Evolutionary conservation across 2,113 vertebrate species (phyloP), one percentile per base, ranked within the genome.

Genomic region (Ammodytes dubius): DNA sequence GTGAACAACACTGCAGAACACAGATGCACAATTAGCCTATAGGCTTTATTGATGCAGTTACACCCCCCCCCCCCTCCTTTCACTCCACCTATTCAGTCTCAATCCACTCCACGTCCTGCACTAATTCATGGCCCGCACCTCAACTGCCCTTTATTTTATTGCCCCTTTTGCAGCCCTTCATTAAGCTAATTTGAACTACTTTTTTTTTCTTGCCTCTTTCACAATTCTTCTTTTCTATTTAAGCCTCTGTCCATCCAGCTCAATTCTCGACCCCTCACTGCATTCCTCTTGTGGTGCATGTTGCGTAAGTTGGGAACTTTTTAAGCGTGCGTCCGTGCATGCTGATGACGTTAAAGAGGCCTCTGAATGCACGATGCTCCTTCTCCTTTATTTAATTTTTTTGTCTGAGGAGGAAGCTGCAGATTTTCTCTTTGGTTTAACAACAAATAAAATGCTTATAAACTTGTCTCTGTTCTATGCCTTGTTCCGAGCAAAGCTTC

Each of bases 101-200:
- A 54, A 74, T 40, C 59, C 72, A 67, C 81, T 79, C 74, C 73
- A 73, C 59, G 49, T 84, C 75, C 80, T 77, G 66, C 73, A 50
- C 54, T 59, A 66, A 83, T 83, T 86, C 74, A 84, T 59, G 13
- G 3, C 17, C 59, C 72, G 70, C 77, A 76, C 63, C 73, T 74
- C 15, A 68, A 83, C 81, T 54, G 39, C 37, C 76, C 57, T 35
- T 9, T 53, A 74, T 80, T 87, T 90, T 85, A 85, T 81, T 84
- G 66, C 87, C 76, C 70, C 0, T 42, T 84, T 82, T 57, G 71
- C 82, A 81, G 67, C 61, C 63, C 71, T 89, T 72, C 66, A 77
- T 86, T 82, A 77, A 52, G 60, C 61, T 73, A 84, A 85, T 81
- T 85, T 63, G 61, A 77, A 63, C 64, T 27, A 27, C 27, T 27